Base-by-base conservation (phyloP, 2,797 vertebrate genomes). In the Chelidonichthys spinosus region DNA sequence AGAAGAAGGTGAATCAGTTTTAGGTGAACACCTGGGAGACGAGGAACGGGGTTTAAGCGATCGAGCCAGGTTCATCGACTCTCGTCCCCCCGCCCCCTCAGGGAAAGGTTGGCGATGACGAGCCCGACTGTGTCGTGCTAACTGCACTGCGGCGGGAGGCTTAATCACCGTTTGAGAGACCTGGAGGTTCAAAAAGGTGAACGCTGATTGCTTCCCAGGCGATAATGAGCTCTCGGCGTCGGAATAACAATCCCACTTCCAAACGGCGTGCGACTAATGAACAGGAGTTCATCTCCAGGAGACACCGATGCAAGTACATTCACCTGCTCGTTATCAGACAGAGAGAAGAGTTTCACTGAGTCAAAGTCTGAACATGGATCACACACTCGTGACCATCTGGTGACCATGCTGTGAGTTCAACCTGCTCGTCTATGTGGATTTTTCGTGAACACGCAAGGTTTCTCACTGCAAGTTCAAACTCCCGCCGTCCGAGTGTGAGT, bases 81-180 rank as follows among this genome's bases (percentile, higher is more conserved):
- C 25, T 25, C 25, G 25, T 25, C 25, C 25, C 25, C 25, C 25
- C 25, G 25, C 25, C 25, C 25, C 47, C 75, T 61, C 50, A 36
- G 63, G 63, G 47, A 63, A 69, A 43, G 44, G 11, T 65, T 43
- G 58, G 63, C 49, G 85, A 80, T 79, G 73, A 88, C 64, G 62
- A 69, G 64, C 72, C 60, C 63, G 43, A 7, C 35, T 76, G 68
- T 69, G 74, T 84, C 71, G 73, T 6, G 54, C 59, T 81, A 81
- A 88, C 76, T 81, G 66, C 6, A 36, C 25, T 14, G 59, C 69
- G 54, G 74, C 14, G 63, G 52, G 54, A 18, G 66, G 62, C 79
- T 84, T 83, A 82, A 73, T 82, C 76, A 77, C 73, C 25, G 69
- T 58, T 78, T 72, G 50, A 53, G 66, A 78, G 66, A 64, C 59